phyloP scores from a whole-genome alignment of 2,113 vertebrate genomes.

The Dasypus novemcinctus region DNA sequence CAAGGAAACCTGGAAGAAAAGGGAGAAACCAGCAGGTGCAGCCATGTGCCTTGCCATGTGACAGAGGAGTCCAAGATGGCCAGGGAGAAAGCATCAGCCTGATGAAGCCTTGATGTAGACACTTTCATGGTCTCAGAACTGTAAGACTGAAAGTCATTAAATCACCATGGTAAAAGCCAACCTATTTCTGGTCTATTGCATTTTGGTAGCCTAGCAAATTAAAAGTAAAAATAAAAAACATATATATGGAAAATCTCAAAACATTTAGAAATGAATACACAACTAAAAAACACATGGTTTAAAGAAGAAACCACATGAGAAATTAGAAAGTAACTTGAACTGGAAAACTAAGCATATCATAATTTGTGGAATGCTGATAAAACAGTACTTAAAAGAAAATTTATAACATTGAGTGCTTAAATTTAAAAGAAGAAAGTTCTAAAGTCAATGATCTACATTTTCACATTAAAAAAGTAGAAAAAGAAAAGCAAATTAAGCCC shows the following conservation, averaged over 20 bases:
- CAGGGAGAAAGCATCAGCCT: too few species aligned
- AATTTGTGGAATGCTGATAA: background rate
- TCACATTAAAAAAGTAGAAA: background rate
- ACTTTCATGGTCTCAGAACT: rapidly evolving
- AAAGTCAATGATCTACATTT: background rate
- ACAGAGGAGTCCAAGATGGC: too few species aligned
- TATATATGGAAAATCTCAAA: background rate
- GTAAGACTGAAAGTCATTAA: rapidly evolving
- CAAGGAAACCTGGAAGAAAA: too few species aligned
- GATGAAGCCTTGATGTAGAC: too few species aligned
- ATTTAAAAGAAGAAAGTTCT: background rate
- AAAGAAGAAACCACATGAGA: background rate
- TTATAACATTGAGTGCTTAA: too few species aligned
- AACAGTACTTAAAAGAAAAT: too few species aligned
- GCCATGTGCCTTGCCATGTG: too few species aligned
- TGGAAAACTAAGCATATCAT: background rate
- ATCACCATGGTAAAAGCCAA: too few species aligned
- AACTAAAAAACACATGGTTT: background rate
- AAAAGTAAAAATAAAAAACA: background rate
- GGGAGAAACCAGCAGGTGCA: too few species aligned
- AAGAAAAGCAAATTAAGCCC: background rate
- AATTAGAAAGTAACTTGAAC: background rate
- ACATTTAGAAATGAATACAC: background rate
- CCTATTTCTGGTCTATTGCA: rapidly evolving
- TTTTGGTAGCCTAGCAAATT: too few species aligned